phyloP scores from a whole-genome alignment of 2,113 vertebrate genomes.

The Tychaedon coryphoeus region DNA sequence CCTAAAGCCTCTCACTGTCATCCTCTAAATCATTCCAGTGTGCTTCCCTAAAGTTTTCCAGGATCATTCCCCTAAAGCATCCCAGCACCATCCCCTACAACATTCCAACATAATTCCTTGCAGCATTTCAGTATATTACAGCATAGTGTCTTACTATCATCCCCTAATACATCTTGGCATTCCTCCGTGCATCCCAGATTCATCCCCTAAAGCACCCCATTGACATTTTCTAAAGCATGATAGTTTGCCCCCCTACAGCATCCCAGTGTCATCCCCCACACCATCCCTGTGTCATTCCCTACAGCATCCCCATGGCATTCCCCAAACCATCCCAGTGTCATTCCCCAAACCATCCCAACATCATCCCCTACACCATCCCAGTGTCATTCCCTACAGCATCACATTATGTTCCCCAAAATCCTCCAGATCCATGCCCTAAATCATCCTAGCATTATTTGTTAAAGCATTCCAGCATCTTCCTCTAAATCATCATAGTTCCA shows the following conservation, averaged over 20 bases:
- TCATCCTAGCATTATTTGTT: not conserved
- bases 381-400: not conserved
- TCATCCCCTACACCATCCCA: rapidly evolving
- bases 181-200: not conserved
- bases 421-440: not conserved
- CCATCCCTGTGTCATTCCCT: not conserved
- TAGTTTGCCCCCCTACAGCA: no score
- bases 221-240: not conserved
- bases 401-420: not conserved
- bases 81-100: not conserved
- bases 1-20: not conserved
- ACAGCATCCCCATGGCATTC: not conserved
- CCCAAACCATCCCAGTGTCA: not conserved
- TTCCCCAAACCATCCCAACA: rapidly evolving
- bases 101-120: not conserved
- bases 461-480: rapidly evolving
- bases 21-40: not conserved
- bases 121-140: not conserved
- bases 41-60: not conserved
- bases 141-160: not conserved
- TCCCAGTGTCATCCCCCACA: not conserved
- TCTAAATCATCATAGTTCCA: not conserved
- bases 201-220: not conserved
- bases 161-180: not conserved
- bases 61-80: not conserved